Conservation (phyloP, 2,113 vertebrate species). For the Psephotus haematonotus region DNA sequence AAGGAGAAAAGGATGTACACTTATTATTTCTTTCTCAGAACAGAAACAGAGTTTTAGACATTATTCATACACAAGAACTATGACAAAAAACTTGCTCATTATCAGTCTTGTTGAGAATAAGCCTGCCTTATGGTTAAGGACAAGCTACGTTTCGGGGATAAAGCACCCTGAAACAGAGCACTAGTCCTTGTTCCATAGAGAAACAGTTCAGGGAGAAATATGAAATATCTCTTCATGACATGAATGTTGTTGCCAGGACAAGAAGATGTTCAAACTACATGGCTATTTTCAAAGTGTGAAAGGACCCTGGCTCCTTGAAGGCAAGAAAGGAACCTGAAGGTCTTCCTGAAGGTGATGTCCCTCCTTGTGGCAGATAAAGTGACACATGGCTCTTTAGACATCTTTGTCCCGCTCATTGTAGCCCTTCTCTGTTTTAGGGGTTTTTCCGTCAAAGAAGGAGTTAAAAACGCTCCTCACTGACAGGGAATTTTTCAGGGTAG, state of each 20-base stretch:
- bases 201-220: neutral
- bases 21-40: slow-evolving; percentile 33
- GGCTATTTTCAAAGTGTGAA: neutral
- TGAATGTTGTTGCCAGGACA: neutral
- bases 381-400: neutral
- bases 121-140: neutral
- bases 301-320: neutral
- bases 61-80: neutral
- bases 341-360: neutral
- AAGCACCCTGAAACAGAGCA: neutral
- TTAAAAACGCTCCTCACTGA: neutral
- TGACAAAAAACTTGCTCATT: neutral
- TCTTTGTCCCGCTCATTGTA: neutral
- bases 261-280: neutral
- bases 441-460: neutral
- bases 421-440: neutral
- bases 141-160: neutral
- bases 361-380: neutral
- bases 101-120: neutral
- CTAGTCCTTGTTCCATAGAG: neutral
- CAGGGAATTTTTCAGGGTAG: neutral
- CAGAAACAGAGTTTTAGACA: neutral
- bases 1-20: neutral
- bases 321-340: neutral
- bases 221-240: neutral